phyloP scores from a whole-genome alignment of 2,797 vertebrate species.

The Argentina silus region DNA sequence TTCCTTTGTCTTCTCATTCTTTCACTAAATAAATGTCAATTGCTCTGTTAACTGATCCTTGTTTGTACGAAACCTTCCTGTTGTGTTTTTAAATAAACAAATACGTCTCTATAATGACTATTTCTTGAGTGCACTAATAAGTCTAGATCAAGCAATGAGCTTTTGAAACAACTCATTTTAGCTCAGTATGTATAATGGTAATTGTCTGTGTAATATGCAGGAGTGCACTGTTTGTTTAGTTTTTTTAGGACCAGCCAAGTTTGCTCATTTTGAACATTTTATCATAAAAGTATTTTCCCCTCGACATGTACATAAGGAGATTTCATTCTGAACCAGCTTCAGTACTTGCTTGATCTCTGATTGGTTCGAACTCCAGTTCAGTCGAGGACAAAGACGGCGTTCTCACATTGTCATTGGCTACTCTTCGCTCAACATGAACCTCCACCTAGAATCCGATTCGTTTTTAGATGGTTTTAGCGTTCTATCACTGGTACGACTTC shows the following conservation, averaged over 20 bases:
- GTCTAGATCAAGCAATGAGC: background rate
- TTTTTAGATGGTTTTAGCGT: background rate
- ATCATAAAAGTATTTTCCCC: no score
- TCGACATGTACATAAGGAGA: no score
- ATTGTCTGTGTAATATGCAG: background rate
- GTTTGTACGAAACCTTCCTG: background rate
- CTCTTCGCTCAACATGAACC: slow-evolving; percentile 12
- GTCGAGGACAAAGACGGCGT: slow-evolving; percentile 24
- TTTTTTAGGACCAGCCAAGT: background rate
- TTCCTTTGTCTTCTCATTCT: background rate
- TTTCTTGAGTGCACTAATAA: background rate
- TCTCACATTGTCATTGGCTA: slow-evolving; percentile 20
- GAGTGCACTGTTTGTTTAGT: background rate
- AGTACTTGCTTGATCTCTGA: background rate
- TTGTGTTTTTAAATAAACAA: slow-evolving; percentile 1
- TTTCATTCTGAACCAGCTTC: background rate
- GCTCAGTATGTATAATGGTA: background rate
- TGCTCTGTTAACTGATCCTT: background rate
- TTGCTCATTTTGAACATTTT: background rate
- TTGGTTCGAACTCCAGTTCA: slow-evolving; percentile 25
- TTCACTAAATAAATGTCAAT: background rate
- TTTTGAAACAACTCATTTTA: background rate
- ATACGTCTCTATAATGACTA: background rate
- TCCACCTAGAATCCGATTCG: slow-evolving; percentile 24
- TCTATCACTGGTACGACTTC: slow-evolving; percentile 26